phyloP scores from a whole-genome alignment of 2,888 invertebrate species.

The Chaitophorus viminalis region DNA sequence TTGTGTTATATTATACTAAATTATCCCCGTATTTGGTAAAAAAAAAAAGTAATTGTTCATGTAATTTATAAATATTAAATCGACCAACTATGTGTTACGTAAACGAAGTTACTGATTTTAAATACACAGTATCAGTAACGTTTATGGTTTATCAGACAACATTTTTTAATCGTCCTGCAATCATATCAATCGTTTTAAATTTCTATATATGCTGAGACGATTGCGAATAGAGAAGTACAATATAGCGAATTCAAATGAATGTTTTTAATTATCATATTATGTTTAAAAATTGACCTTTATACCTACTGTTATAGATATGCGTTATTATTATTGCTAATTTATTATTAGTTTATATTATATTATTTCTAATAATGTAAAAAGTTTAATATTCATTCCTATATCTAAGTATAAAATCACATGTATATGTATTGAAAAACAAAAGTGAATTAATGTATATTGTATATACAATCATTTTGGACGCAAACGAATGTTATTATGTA shows the following conservation, averaged over 20 bases:
- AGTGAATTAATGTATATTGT: not conserved
- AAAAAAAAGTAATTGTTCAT: too few relatives aligned
- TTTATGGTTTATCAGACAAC: slow-evolving; percentile 23
- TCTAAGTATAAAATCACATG: not conserved
- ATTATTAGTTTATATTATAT: not conserved
- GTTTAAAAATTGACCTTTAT: slow-evolving; percentile 27
- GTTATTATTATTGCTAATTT: not conserved
- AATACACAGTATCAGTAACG: slow-evolving; percentile 27
- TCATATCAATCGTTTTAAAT: slow-evolving; percentile 24
- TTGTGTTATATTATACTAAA: too few relatives aligned
- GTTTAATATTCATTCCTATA: not conserved
- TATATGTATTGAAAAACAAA: not conserved
- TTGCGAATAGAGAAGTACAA: not conserved
- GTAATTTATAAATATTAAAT: not conserved
- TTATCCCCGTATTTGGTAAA: too few relatives aligned
- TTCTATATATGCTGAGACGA: not conserved
- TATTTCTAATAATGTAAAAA: not conserved
- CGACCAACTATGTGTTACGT: not conserved
- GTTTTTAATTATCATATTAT: slow-evolving; percentile 6
- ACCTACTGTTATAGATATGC: not conserved
- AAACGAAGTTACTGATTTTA: not conserved
- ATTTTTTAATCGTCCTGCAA: slow-evolving; percentile 15
- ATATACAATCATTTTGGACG: too few relatives aligned
- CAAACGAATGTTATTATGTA: too few relatives aligned
- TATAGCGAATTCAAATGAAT: not conserved